Base-by-base conservation (phyloP, 2,888 invertebrate genomes). In the Agrotis ipsilon region DNA sequence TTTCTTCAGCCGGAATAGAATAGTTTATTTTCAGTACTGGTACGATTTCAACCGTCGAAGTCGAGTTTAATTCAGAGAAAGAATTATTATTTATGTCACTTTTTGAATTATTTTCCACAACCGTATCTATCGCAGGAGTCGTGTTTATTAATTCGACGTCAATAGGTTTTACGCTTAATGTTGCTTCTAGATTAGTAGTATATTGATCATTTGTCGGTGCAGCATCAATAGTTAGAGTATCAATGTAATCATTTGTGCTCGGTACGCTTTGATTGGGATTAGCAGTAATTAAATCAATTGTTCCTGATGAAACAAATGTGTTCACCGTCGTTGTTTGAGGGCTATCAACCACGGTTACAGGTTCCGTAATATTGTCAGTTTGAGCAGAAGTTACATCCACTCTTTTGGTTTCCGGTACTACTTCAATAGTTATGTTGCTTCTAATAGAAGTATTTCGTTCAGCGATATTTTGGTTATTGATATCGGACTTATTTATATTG, bases 301-400 rank as follows among this genome's bases (percentile, higher is more conserved):
- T 1, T 14, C 46, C 48, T 59, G 48, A 32, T 1, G 39, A 0
- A 54, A 18, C 7, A 18, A 55, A 21, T 21, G 7, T 21, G 1
- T 48, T 52, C 18, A 43, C 14, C 14, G n/a, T 58, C 9, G 24
- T 58, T 52, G 21, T 18, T 51, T 52, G 51, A 1, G n/a, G 19
- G 52, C 1, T 52, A 9, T 5, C 0, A 27, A 14, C 13, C 45
- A 27, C 43, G 21, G 51, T 52, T 18, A 48, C 52, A 4, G 46
- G 32, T 52, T 68, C 58, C 18, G 43, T 68, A 61, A 62, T 62
- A 52, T 68, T 49, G 14, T 45, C 24, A 32, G 16, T 55, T 13
- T 19, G 24, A 27, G 32, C 32, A 14, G 74, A 16, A 24, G 13
- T 9, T 7, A 62, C 19, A 70, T 70, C 39, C 27, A 46, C 46